These are phyloP conservation scores for Clepsis dumicolana DNA, from an alignment of 2,888 invertebrate genomes.

Conservation along the genomic window DNA sequence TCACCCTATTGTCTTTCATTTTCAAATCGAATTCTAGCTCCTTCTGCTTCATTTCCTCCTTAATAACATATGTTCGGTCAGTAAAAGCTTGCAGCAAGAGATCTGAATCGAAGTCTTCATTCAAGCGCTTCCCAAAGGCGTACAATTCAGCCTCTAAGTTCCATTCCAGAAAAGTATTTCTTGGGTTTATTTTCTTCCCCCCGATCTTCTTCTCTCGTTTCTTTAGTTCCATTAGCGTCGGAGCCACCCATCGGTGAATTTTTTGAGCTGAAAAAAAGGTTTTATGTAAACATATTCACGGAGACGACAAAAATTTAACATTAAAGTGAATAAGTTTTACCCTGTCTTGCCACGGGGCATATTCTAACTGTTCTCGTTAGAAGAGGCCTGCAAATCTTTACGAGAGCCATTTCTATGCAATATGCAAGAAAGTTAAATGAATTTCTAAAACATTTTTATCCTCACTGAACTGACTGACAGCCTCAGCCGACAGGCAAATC, in stretches of 20 bases:
- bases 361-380: conserved; percentile 58
- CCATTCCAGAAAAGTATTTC: conserved; percentile 93
- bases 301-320: neutral
- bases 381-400: conserved; percentile 67
- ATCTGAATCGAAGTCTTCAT: conserved; percentile 92
- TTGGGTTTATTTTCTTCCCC: conserved; percentile 77
- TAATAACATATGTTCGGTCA: conserved; percentile 91
- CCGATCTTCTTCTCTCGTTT: conserved; percentile 86
- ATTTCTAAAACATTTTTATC: conserved; percentile 23
- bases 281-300: neutral
- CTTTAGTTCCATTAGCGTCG: conserved; percentile 88
- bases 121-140: conserved; percentile 94
- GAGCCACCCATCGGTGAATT: conserved; percentile 89
- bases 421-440: neutral
- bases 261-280: conserved; percentile 60
- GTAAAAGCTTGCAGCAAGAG: conserved; percentile 92
- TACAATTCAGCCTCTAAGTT: conserved; percentile 95
- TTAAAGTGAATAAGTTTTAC: conserved; percentile 52
- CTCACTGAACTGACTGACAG: neutral
- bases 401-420: conserved; percentile 63
- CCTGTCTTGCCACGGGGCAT: conserved; percentile 59
- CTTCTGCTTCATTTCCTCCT: conserved; percentile 89
- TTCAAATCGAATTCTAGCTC: conserved; percentile 90
- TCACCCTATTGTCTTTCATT: conserved; percentile 88
- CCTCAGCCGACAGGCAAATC: no score